Evolutionary conservation across 2,888 invertebrate genomes (phyloP), one percentile per base, ranked within the genome.

Genomic region (Coecobrya sp.): DNA sequence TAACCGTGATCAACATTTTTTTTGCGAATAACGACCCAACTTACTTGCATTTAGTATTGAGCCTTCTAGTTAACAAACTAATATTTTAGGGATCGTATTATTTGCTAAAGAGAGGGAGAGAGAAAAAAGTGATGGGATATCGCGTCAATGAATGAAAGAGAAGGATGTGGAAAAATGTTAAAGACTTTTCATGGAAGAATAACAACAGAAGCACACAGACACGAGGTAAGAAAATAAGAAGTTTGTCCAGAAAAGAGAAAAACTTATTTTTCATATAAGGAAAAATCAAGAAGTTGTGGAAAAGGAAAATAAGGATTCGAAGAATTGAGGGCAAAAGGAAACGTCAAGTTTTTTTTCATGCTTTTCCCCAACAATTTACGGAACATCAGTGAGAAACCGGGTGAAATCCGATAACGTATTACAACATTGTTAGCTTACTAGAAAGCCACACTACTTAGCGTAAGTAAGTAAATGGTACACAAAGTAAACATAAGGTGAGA

Each of bases 401-500:
- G 25, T 89, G 55, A 82, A 82, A 82, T 89, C 70, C 68, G 82
- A 82, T 89, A 85, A 85, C 62, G 85, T 27, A 85, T 65, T 85
- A 25, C 27, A 68, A 85, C 45, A 59, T 82, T 82, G 82, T 82
- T 59, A 30, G 49, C 68, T 68, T 27, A n/a, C 36, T 10, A 10
- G 59, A 85, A 68, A 85, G 59, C 42, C 42, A 85, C 85, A 68
- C 45, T 89, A 30, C 59, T 89, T 59, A 52, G 22, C n/a, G n/a
- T 49, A 59, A 59, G 59, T 45, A 52, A 16, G 55, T 45, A 62
- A 79, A 42, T 79, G 55, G 68, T 68, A 89, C 52, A 89, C 82
- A 82, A 45, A 25, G 82, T 82, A 82, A 79, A 82, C 82, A 82
- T 89, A 82, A 81, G 89, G 89, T 82, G 89, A 79, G 89, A 89